A percentile compares a stretch with the other conserved stretches of the same genome.
Evolutionary conservation across 2,888 invertebrate genomes (phyloP).

Genomic region (Biston betularia): DNA sequence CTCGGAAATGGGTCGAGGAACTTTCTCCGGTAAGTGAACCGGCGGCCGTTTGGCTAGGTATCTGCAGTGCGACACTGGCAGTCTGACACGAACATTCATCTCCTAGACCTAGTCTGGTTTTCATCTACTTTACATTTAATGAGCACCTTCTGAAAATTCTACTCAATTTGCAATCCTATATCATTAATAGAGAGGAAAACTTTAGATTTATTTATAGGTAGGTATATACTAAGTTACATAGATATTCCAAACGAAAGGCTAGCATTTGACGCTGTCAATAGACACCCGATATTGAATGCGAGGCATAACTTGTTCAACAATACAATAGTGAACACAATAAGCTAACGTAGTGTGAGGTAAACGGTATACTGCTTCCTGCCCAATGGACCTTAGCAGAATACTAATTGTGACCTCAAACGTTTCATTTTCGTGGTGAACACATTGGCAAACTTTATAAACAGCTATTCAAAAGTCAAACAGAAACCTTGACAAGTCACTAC

Average conservation of each 20-base stretch:
- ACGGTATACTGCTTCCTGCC: conserved; percentile 74
- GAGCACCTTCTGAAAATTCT: background rate
- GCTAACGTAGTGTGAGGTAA: conserved; percentile 76
- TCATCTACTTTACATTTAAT: conserved; percentile 8
- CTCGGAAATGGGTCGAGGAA: conserved; percentile 60
- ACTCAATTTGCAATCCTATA: background rate
- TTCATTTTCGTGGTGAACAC: conserved; percentile 45
- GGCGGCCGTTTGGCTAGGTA: conserved; percentile 55
- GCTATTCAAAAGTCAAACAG: conserved; percentile 33
- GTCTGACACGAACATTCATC: conserved; percentile 63
- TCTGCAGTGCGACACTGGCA: conserved; percentile 76
- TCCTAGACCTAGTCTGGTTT: conserved; percentile 54
- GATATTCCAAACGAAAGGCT: conserved; percentile 40
- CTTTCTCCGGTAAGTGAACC: conserved; percentile 62
- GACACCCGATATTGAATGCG: conserved; percentile 65
- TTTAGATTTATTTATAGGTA: background rate
- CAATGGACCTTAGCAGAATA: conserved; percentile 65
- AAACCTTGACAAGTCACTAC: conserved; percentile 37
- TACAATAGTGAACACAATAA: conserved; percentile 71
- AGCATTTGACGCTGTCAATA: conserved; percentile 48
- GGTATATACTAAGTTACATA: conserved; percentile 12
- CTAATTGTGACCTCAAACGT: conserved; percentile 63
- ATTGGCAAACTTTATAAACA: conserved; percentile 31
- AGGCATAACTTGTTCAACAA: conserved; percentile 66
- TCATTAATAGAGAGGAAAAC: background rate